phyloP scores from a whole-genome alignment of 1,140 invertebrate species.

The Diabrotica undecimpunctata region DNA sequence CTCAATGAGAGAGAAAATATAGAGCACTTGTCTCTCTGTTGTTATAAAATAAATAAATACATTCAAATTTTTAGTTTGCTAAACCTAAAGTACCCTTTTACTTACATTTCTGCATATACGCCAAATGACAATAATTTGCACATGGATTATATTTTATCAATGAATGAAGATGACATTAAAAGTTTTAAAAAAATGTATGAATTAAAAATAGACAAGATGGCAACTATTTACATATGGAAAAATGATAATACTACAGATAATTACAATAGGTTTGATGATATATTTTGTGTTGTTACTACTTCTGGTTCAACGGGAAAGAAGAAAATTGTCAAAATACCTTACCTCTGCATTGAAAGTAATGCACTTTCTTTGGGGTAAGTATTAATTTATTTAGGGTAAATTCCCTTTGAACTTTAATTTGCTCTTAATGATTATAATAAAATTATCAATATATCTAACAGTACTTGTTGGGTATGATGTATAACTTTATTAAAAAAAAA shows the following conservation, averaged over 20 bases:
- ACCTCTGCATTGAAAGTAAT: constrained; percentile 61
- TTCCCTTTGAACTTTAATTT: neutral
- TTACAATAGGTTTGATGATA: constrained; percentile 39
- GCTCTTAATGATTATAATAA: neutral
- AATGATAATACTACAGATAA: constrained; percentile 8
- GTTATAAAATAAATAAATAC: neutral
- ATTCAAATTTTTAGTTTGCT: constrained; percentile 28
- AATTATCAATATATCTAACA: neutral
- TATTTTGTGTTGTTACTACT: constrained; percentile 59
- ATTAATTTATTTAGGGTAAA: neutral
- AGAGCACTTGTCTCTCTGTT: neutral
- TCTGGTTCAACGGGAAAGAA: constrained; percentile 64
- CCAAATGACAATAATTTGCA: constrained; percentile 12
- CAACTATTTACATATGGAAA: constrained; percentile 19
- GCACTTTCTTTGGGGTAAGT: constrained; percentile 55
- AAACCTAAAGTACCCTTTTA: constrained; percentile 22
- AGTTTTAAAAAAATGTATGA: constrained; percentile 10
- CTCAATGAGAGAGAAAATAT: neutral
- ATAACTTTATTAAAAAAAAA: neutral
- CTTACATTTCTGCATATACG: constrained; percentile 22
- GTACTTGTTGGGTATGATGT: neutral
- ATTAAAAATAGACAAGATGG: constrained; percentile 5
- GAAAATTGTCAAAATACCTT: constrained; percentile 60
- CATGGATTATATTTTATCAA: constrained; percentile 11
- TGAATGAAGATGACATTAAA: neutral